Evolutionary conservation across 2,888 invertebrate genomes (phyloP).

Genomic region (Drosophila imparisetae): DNA sequence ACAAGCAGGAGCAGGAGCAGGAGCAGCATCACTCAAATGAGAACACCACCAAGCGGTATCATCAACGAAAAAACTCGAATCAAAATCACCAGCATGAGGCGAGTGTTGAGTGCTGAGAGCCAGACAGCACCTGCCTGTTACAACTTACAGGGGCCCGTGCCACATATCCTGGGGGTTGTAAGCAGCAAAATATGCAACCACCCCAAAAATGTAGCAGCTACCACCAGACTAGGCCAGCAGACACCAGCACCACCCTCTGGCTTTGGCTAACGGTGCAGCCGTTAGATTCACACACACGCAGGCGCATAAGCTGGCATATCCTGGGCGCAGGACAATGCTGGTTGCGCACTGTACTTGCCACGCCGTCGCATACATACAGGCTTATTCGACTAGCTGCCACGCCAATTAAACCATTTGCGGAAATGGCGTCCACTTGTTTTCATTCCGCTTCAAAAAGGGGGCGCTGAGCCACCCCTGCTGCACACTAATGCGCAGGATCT

Average conservation of each 20-base stretch:
- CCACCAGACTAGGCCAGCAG: slow-evolving; percentile 12
- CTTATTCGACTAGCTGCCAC: slow-evolving; percentile 46
- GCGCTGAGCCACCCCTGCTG: slow-evolving; percentile 51
- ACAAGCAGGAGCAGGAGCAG: slow-evolving; percentile 13
- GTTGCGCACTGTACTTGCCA: slow-evolving; percentile 72
- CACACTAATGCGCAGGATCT: slow-evolving; percentile 44
- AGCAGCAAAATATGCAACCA: slow-evolving; percentile 47
- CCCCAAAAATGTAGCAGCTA: slow-evolving; percentile 55
- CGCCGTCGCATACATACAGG: slow-evolving; percentile 34
- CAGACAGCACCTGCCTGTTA: slow-evolving; percentile 73
- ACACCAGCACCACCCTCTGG: slow-evolving; percentile 65
- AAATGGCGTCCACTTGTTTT: slow-evolving; percentile 78
- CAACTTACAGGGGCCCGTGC: slow-evolving; percentile 76
- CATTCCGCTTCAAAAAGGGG: slow-evolving; percentile 57
- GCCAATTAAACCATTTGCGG: slow-evolving; percentile 69
- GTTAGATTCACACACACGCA: slow-evolving; percentile 66
- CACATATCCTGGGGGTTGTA: slow-evolving; percentile 73
- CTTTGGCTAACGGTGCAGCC: slow-evolving; percentile 50
- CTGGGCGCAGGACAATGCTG: slow-evolving; percentile 60
- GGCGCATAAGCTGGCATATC: slow-evolving; percentile 40
- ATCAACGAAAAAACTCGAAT: slow-evolving; percentile 44
- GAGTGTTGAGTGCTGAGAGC: neutral
- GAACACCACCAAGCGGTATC: slow-evolving; percentile 31
- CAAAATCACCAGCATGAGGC: slow-evolving; percentile 69
- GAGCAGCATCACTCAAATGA: slow-evolving; percentile 52